phyloP scores from a whole-genome alignment of 2,888 invertebrate genomes.

The Bruchidius siliquastri region DNA sequence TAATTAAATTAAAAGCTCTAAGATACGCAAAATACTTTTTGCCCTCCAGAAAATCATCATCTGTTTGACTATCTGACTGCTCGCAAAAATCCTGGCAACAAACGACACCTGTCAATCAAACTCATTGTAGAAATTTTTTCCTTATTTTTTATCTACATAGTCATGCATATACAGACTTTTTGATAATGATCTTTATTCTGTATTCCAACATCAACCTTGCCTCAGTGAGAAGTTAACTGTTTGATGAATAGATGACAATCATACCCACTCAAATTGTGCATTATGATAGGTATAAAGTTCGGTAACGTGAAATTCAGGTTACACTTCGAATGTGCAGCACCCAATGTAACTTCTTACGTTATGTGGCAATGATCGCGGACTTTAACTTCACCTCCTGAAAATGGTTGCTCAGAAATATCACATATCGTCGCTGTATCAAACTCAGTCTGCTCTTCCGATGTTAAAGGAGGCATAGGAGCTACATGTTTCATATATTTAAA shows the following conservation, averaged over 20 bases:
- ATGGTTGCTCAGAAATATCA: conserved; percentile 8
- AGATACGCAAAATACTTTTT: conserved; percentile 1
- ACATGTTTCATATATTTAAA: neutral
- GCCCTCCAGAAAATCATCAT: neutral
- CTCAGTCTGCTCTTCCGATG: neutral
- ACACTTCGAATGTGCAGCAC: neutral
- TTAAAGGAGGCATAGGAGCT: neutral
- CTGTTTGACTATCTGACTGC: neutral
- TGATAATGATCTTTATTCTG: conserved; percentile 2
- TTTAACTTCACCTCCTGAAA: conserved; percentile 1
- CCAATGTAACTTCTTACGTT: conserved; percentile 6
- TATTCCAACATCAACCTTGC: neutral
- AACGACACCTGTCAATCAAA: neutral
- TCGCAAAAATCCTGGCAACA: conserved; percentile 1
- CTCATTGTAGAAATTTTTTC: neutral
- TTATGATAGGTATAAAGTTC: conserved; percentile 5
- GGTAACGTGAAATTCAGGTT: conserved; percentile 3
- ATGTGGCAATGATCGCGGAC: conserved; percentile 8
- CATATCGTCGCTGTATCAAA: neutral
- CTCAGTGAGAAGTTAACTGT: neutral
- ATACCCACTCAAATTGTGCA: conserved; percentile 6
- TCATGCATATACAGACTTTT: conserved; percentile 1
- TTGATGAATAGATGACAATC: conserved; percentile 10
- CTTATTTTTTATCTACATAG: neutral
- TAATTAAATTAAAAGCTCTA: conserved; percentile 1